These are phyloP conservation scores for Notiomystis cincta DNA, from an alignment of 2,113 vertebrate species.

Conservation along the genomic window DNA sequence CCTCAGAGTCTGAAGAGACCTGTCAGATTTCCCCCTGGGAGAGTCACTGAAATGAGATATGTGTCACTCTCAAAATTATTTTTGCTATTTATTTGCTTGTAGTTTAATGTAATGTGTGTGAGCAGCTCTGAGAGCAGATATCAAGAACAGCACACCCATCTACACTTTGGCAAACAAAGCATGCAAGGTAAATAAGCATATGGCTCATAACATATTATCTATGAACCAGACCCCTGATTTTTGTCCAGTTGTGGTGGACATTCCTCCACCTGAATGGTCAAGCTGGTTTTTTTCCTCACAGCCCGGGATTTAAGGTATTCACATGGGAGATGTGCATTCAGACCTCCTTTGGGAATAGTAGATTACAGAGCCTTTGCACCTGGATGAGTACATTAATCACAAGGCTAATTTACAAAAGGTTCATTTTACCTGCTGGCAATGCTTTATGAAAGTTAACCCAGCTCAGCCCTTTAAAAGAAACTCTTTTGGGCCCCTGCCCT, in stretches of 20 bases:
- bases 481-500: neutral
- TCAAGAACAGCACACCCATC: neutral
- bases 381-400: neutral
- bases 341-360: neutral
- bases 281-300: neutral
- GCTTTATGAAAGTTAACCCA: neutral
- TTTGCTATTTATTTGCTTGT: neutral
- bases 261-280: neutral
- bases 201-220: neutral
- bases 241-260: neutral
- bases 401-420: neutral
- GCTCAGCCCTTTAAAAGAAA: neutral
- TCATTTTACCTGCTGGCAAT: neutral
- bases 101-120: neutral
- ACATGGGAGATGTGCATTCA: neutral
- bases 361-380: neutral
- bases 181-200: neutral
- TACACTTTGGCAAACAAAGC: neutral
- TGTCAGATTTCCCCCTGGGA: neutral
- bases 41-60: neutral
- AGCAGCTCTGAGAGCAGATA: neutral
- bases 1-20: neutral
- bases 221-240: neutral
- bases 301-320: neutral
- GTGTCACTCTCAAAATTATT: rapidly evolving